phyloP scores from a whole-genome alignment of 2,113 vertebrate species.

The Geothlypis trichas region DNA sequence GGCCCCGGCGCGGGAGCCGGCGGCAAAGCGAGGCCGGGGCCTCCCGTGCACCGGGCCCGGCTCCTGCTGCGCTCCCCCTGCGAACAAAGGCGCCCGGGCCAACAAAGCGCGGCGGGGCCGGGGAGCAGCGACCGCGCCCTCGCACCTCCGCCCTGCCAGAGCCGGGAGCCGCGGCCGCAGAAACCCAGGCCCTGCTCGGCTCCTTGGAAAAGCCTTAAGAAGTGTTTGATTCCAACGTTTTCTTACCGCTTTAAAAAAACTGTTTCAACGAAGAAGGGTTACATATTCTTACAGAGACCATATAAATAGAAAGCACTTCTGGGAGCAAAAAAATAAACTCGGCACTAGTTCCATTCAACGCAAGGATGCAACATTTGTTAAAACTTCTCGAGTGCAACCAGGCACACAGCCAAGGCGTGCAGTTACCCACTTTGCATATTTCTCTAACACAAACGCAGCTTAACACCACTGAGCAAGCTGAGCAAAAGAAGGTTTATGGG shows the following conservation, averaged over 20 bases:
- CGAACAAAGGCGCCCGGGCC: not conserved
- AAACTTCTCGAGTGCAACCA: not conserved
- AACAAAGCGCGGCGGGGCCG: not conserved
- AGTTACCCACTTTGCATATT: not conserved
- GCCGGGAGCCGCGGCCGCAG: not conserved
- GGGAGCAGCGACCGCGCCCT: not conserved
- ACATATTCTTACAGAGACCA: not conserved
- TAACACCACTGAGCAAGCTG: not conserved
- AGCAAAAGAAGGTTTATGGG: not conserved
- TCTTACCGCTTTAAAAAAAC: not conserved
- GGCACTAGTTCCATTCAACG: not conserved
- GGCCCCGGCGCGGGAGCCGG: no score
- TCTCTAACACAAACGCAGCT: not conserved
- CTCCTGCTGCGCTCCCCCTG: not conserved
- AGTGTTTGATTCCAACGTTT: not conserved
- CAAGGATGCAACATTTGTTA: fast-evolving
- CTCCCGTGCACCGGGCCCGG: fast-evolving
- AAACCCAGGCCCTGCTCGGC: not conserved
- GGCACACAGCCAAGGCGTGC: not conserved
- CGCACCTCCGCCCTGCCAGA: not conserved
- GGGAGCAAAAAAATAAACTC: not conserved
- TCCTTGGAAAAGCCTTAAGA: fast-evolving
- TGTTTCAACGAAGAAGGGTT: no score
- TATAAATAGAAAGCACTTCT: not conserved
- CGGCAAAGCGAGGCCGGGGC: fast-evolving